These are phyloP conservation scores for Phortica magna DNA, from an alignment of 2,888 invertebrate genomes.

Conservation along the genomic window DNA sequence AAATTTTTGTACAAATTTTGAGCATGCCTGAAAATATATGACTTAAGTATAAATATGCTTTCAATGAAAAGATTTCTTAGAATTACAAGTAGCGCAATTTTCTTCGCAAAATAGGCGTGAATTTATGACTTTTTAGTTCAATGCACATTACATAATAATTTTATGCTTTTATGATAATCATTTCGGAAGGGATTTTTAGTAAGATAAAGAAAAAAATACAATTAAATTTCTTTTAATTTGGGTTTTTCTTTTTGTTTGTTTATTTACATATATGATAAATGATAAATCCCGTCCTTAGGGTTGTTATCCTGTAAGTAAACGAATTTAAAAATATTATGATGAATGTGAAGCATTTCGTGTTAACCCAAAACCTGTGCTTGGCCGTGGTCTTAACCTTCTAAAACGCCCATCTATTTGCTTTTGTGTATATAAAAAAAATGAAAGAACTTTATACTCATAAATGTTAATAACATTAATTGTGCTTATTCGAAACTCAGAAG, in stretches of 20 bases:
- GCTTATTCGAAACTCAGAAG: neutral
- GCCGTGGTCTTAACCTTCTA: neutral
- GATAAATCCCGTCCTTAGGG: constrained; percentile 54
- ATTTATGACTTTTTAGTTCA: constrained; percentile 53
- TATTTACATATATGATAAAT: constrained; percentile 58
- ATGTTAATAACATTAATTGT: neutral
- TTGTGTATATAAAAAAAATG: neutral
- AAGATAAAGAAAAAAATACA: constrained; percentile 49
- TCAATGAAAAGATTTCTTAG: constrained; percentile 28
- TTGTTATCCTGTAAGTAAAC: constrained; percentile 73
- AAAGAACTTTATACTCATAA: neutral
- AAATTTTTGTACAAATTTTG: constrained; percentile 43
- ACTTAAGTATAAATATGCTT: constrained; percentile 9
- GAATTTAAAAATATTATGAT: neutral
- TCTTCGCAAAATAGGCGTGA: constrained; percentile 5
- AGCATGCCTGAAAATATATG: constrained; percentile 47
- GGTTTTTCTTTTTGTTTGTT: constrained; percentile 53
- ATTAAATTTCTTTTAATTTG: too few species aligned
- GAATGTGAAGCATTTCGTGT: constrained; percentile 5
- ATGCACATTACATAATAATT: constrained; percentile 56
- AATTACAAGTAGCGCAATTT: constrained; percentile 36
- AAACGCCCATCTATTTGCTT: neutral
- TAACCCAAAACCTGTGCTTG: constrained; percentile 28
- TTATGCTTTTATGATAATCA: constrained; percentile 42
- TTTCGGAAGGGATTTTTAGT: constrained; percentile 37